phyloP scores from a whole-genome alignment of 2,113 vertebrate species.

The Chaetodon auriga region DNA sequence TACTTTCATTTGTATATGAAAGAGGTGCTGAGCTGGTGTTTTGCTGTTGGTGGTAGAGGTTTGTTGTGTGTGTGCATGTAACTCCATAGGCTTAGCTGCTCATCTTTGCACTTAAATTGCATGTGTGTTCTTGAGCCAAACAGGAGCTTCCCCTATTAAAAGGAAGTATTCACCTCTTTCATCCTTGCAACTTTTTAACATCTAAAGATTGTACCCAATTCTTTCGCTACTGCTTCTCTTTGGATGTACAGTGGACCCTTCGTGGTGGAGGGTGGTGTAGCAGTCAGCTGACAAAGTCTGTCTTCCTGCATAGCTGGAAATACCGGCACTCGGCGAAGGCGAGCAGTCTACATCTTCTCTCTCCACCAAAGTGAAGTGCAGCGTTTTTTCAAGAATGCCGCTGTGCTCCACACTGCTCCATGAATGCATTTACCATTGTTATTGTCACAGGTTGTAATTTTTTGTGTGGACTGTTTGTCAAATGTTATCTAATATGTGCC shows the following conservation, averaged over 20 bases:
- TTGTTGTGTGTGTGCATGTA: slow-evolving; percentile 7
- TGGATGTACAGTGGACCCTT: neutral
- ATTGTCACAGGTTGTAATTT: neutral
- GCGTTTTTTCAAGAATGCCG: neutral
- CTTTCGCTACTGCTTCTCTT: neutral
- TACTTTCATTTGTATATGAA: slow-evolving; percentile 39
- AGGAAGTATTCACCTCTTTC: neutral
- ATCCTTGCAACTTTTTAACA: neutral
- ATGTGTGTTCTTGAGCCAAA: neutral
- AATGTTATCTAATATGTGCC: neutral
- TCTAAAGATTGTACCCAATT: neutral
- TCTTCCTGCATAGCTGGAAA: neutral
- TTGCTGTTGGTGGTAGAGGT: neutral
- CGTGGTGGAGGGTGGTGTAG: neutral
- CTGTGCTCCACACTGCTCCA: neutral
- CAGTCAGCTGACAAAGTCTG: neutral
- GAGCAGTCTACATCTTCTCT: neutral
- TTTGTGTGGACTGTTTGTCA: neutral
- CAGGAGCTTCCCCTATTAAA: neutral
- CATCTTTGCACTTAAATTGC: neutral
- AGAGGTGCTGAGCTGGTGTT: slow-evolving; percentile 8
- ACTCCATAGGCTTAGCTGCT: neutral
- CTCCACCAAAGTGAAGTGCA: neutral
- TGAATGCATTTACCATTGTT: neutral
- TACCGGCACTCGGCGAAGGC: neutral